Evolutionary conservation across 2,113 vertebrate genomes (phyloP).

Genomic region (Seriola quinqueradiata): DNA sequence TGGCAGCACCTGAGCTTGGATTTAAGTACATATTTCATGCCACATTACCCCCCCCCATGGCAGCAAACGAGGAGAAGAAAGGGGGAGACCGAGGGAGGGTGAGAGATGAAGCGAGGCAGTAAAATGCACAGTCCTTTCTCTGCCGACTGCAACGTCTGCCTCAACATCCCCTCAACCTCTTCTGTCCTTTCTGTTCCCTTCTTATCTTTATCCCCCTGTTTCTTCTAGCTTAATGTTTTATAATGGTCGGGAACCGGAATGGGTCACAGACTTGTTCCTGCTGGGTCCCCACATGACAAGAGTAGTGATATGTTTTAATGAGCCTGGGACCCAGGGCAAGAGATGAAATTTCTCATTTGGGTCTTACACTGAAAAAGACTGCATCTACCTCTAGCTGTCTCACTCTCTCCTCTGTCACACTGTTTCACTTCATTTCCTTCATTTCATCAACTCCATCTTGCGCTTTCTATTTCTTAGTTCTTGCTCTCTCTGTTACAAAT

Average conservation of each 20-base stretch:
- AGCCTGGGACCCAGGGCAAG: conserved; percentile 71
- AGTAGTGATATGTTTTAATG: conserved; percentile 81
- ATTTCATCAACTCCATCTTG: conserved; percentile 24
- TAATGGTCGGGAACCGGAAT: conserved; percentile 68
- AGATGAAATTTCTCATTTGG: conserved; percentile 72
- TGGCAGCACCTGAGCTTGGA: conserved; percentile 65
- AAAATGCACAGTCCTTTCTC: conserved; percentile 54
- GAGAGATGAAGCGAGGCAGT: conserved; percentile 49
- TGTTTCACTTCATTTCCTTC: conserved; percentile 52
- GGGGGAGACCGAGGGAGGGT: conserved; percentile 14
- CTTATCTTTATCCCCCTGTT: conserved; percentile 69
- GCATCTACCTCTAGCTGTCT: conserved; percentile 42
- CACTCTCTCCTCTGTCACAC: conserved; percentile 25
- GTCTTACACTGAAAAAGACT: conserved; percentile 45
- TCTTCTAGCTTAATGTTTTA: conserved; percentile 72
- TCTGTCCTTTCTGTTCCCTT: conserved; percentile 41
- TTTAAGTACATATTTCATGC: conserved; percentile 81
- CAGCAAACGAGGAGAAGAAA: conserved; percentile 60
- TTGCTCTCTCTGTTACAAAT: neutral
- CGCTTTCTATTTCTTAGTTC: conserved; percentile 4
- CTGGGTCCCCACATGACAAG: conserved; percentile 73
- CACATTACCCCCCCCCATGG: conserved; percentile 71
- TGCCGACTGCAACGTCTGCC: conserved; percentile 37
- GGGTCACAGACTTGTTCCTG: conserved; percentile 71
- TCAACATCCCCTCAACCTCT: conserved; percentile 46